These are phyloP conservation scores for Cydia strobilella DNA, from an alignment of 1,140 invertebrate genomes.

Conservation along the genomic window DNA sequence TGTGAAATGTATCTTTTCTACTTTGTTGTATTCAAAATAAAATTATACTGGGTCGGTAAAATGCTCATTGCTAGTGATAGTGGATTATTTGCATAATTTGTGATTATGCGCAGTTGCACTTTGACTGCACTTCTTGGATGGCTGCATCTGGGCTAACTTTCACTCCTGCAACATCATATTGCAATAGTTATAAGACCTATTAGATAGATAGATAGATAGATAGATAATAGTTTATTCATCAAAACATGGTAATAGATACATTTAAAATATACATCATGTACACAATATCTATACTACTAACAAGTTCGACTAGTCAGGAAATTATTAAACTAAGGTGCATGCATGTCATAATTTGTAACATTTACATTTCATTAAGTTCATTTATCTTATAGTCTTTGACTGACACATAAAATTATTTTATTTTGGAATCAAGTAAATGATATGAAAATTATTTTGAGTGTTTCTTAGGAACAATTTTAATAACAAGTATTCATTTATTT, in stretches of 20 bases:
- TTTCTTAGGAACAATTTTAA: background rate
- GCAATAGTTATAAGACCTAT: background rate
- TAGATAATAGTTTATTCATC: too few species aligned
- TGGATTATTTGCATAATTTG: conserved; percentile 14
- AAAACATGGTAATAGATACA: too few species aligned
- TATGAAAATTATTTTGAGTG: background rate
- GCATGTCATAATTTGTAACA: too few species aligned
- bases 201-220: too few species aligned
- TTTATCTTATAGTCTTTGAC: too few species aligned
- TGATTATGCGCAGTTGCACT: conserved; percentile 6
- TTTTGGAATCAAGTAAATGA: background rate
- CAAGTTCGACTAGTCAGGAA: too few species aligned
- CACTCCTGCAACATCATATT: background rate
- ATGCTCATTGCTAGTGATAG: background rate
- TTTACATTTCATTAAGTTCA: too few species aligned
- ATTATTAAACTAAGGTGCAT: too few species aligned
- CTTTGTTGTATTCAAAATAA: background rate
- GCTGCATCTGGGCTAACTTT: conserved; percentile 4
- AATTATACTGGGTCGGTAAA: background rate
- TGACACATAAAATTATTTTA: too few species aligned
- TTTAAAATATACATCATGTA: too few species aligned
- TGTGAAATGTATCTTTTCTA: background rate
- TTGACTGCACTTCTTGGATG: conserved; percentile 22
- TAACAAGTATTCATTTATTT: too few species aligned
- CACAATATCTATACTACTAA: too few species aligned